Evolutionary conservation across 1,140 invertebrate species (phyloP).

Genomic region (Drosophila tani): DNA sequence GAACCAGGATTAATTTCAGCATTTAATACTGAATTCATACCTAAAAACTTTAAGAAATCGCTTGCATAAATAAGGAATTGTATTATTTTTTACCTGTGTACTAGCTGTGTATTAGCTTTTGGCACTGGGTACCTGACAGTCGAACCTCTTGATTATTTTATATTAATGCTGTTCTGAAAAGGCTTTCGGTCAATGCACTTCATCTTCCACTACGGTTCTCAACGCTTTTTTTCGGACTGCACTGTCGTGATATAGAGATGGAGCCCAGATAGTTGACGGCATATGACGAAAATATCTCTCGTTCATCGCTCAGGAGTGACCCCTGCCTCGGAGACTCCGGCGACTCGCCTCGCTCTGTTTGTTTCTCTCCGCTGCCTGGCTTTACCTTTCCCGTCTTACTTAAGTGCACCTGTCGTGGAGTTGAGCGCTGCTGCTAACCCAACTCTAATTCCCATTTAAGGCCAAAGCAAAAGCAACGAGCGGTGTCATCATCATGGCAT

Average conservation of each 20-base stretch:
- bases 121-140: too few species aligned
- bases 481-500: slow-evolving; percentile 49
- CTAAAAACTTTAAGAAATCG: too few species aligned
- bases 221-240: not conserved
- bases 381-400: slow-evolving; percentile 1
- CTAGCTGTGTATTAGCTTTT: too few species aligned
- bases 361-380: slow-evolving; percentile 6
- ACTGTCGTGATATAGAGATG: slow-evolving; percentile 5
- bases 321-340: not conserved
- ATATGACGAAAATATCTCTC: slow-evolving; percentile 11
- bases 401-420: slow-evolving; percentile 36
- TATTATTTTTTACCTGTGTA: too few species aligned
- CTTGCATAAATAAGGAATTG: too few species aligned
- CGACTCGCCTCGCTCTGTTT: slow-evolving; percentile 3
- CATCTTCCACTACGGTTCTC: not conserved
- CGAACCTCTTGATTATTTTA: too few species aligned
- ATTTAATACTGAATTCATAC: too few species aligned
- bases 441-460: slow-evolving; percentile 25
- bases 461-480: slow-evolving; percentile 16
- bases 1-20: too few species aligned
- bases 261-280: slow-evolving; percentile 13
- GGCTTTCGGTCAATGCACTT: too few species aligned
- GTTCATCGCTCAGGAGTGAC: slow-evolving; percentile 13
- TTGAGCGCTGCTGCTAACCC: slow-evolving; percentile 9
- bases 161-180: too few species aligned